phyloP scores from a whole-genome alignment of 2,113 vertebrate genomes.

The Turnix velox region DNA sequence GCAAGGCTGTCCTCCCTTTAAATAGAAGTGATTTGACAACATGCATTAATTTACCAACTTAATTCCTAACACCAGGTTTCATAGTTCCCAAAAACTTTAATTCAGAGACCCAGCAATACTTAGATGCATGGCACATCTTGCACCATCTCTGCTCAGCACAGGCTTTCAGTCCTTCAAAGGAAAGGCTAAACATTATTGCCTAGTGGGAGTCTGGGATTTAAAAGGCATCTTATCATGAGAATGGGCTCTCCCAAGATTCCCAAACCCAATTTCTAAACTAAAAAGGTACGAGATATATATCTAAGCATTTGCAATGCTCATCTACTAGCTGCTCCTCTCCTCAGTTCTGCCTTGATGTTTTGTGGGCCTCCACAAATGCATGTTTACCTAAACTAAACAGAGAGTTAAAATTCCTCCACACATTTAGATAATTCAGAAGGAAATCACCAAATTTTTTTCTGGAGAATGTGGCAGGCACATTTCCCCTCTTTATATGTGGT shows the following conservation, averaged over 20 bases:
- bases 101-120: background rate
- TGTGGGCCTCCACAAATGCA: background rate
- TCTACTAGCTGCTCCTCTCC: constrained; percentile 5
- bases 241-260: constrained; percentile 35
- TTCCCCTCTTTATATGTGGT: background rate
- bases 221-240: constrained; percentile 34
- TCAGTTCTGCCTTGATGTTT: constrained; percentile 41
- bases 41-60: background rate
- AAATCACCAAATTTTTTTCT: background rate
- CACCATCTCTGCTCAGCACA: background rate
- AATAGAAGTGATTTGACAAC: background rate
- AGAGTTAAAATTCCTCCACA: background rate
- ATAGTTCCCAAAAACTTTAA: background rate
- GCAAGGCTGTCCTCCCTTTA: background rate
- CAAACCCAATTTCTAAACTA: constrained; percentile 53
- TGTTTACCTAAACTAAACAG: constrained; percentile 5
- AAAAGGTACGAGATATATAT: constrained; percentile 53
- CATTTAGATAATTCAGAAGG: background rate
- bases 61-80: background rate
- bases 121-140: background rate
- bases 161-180: background rate
- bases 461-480: background rate
- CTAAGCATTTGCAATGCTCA: constrained; percentile 64
- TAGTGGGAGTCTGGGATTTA: background rate
- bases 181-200: background rate